A percentile compares a stretch with the other conserved stretches of the same genome.
These are phyloP conservation scores for Aleiodes alternator DNA, from an alignment of 2,888 invertebrate species.

Conservation along the genomic window DNA sequence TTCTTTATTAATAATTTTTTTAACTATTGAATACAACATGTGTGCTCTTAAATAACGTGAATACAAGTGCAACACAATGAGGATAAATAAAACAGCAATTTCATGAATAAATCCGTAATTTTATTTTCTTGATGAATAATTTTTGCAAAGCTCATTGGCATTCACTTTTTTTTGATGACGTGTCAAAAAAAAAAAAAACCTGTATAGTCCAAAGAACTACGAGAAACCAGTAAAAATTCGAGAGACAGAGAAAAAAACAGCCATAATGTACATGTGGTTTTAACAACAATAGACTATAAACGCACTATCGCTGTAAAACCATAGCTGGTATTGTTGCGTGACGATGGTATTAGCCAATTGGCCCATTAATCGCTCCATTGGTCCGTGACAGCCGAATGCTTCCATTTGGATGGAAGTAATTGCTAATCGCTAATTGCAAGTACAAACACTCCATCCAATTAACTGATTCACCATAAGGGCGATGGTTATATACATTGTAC, in stretches of 20 bases:
- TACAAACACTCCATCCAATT: slow-evolving; percentile 73
- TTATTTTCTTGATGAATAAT: too few relatives aligned
- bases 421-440: slow-evolving; percentile 74
- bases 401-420: slow-evolving; percentile 67
- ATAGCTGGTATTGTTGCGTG: slow-evolving; percentile 69
- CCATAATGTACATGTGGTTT: slow-evolving; percentile 11
- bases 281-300: slow-evolving; percentile 29
- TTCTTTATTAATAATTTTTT: slow-evolving; percentile 1
- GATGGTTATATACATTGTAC: not conserved
- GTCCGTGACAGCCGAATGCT: slow-evolving; percentile 66
- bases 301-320: slow-evolving; percentile 8
- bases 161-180: too few relatives aligned
- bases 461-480: slow-evolving; percentile 54
- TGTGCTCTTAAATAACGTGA: slow-evolving; percentile 64
- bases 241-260: not conserved
- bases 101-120: not conserved
- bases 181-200: not conserved
- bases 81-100: slow-evolving; percentile 5
- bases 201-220: not conserved
- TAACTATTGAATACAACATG: slow-evolving; percentile 53
- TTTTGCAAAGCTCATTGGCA: not conserved
- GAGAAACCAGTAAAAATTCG: not conserved
- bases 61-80: slow-evolving; percentile 21
- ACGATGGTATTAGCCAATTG: slow-evolving; percentile 74
- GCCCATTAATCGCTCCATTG: slow-evolving; percentile 74